A percentile compares a stretch with the other conserved stretches of the same genome.
phyloP scores from a whole-genome alignment of 1,140 invertebrate species.

The Penaeus chinensis region DNA sequence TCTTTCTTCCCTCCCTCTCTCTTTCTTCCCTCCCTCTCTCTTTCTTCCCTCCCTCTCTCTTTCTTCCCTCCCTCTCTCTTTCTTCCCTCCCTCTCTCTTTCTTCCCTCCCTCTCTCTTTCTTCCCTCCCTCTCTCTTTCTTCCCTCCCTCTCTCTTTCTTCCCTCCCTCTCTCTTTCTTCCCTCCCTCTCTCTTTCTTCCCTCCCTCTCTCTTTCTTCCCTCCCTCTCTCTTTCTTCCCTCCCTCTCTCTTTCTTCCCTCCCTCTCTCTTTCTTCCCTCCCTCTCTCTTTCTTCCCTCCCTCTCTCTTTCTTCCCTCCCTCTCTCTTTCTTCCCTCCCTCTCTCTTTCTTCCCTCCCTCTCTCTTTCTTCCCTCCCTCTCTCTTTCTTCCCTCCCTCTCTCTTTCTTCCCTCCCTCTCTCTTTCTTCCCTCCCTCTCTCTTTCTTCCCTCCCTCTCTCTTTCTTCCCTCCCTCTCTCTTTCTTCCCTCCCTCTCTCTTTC shows the following conservation, averaged over 20 bases:
- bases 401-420: not conserved
- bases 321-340: not conserved
- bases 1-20: too few relatives aligned
- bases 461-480: not conserved
- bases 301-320: too few relatives aligned
- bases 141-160: too few relatives aligned
- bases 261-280: too few relatives aligned
- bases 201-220: not conserved
- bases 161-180: too few relatives aligned
- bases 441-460: too few relatives aligned
- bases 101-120: not conserved
- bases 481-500: too few relatives aligned
- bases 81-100: not conserved
- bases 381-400: too few relatives aligned
- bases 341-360: not conserved
- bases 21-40: not conserved
- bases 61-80: not conserved
- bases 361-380: not conserved
- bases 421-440: not conserved
- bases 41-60: not conserved
- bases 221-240: not conserved
- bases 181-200: not conserved
- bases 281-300: too few relatives aligned
- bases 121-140: not conserved
- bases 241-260: not conserved